phyloP scores from a whole-genome alignment of 2,888 invertebrate species.

The Apoda limacodes region DNA sequence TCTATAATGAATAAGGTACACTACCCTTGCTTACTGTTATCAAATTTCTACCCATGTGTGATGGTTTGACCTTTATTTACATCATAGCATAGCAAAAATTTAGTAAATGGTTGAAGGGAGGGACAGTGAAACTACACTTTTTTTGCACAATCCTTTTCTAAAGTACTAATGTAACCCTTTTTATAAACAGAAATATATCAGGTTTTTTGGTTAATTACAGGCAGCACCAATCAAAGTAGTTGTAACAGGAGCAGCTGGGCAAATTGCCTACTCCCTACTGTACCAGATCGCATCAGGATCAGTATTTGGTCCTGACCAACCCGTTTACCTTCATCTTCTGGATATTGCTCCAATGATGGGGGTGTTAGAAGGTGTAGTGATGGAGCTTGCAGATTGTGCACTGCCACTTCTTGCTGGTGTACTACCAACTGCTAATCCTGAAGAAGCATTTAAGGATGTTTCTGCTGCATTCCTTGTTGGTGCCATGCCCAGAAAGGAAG shows the following conservation, averaged over 20 bases:
- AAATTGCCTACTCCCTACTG: constrained; percentile 97
- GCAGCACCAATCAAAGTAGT: constrained; percentile 90
- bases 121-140: no score
- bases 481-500: constrained; percentile 94
- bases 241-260: constrained; percentile 98
- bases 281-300: constrained; percentile 96
- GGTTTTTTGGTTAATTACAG: constrained; percentile 54
- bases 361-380: constrained; percentile 97
- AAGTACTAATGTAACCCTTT: no score
- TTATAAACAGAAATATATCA: no score
- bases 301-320: constrained; percentile 92
- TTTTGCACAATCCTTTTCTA: no score
- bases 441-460: constrained; percentile 94
- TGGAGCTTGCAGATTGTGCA: constrained; percentile 97
- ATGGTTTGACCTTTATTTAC: no score
- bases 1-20: no score
- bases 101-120: no score
- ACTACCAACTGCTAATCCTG: constrained; percentile 88
- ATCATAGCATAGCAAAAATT: no score
- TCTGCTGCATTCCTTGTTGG: constrained; percentile 97
- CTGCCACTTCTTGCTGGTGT: constrained; percentile 88
- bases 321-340: constrained; percentile 87
- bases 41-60: no score
- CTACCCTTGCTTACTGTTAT: no score
- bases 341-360: constrained; percentile 97